Base-by-base conservation (phyloP, 2,888 invertebrate genomes). In the Acronicta alni region DNA sequence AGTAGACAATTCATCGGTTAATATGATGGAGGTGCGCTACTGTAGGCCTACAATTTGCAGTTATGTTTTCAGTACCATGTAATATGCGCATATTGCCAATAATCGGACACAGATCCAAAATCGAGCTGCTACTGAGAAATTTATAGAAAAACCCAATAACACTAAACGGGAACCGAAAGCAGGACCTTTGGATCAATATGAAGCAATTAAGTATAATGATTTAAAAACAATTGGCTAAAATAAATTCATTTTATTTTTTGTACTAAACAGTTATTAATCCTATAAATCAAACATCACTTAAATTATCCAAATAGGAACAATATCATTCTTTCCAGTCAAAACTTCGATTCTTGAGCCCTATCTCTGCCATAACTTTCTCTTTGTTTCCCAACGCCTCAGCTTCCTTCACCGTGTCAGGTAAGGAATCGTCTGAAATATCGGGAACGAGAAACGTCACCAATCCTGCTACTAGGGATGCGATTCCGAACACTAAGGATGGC, bases 351-450 rank as follows among this genome's bases (percentile, higher is more conserved):
- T 48, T 55, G 4, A 60, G 41, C 37, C 43, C 63, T 20, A 8
- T 30, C 46, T 16, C 15, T 72, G 57, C 58, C 0, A 18, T 42
- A 16, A 35, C 0, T 41, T 53, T 61, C 17, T 63, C 55, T 51
- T 79, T 73, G 45, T 67, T 70, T 3, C 91, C 91, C 2, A 90
- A 55, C 3, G 82, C 84, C 60, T 91, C 92, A 0, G 92, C 92
- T 66, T 92, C 84, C n/a, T 73, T 75, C 0, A 91, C 87, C 0
- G 90, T 92, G 44, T 92, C 91, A 0, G 91, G 92, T 14, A 92
- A 66, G 0, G 87, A 74, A 32, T 85, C 83, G 38, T 88, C 82
- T 0, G 88, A 81, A 0, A 89, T 85, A 37, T 91, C 90, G 0
- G 90, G 90, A 1, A 90, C 87, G 2, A 89, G 37, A 55, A 91